phyloP scores from a whole-genome alignment of 2,113 vertebrate genomes.

The Marmota monax region DNA sequence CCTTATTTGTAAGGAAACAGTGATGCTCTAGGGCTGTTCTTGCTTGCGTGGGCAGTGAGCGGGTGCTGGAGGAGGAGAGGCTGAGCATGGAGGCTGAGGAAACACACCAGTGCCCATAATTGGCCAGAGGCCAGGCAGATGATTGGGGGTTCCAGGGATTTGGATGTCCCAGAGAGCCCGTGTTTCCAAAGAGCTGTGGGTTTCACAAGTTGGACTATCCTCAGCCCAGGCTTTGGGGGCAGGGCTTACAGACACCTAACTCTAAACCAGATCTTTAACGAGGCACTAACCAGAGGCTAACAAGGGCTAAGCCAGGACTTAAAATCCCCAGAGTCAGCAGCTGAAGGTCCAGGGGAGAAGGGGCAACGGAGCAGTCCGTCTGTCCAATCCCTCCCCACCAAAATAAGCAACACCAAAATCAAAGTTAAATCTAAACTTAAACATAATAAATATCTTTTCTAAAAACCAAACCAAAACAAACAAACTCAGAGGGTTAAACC shows the following conservation, averaged over 20 bases:
- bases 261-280: constrained; percentile 83
- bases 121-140: background rate
- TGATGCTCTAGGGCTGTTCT: background rate
- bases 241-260: constrained; percentile 68
- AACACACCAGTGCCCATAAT: background rate
- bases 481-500: constrained; percentile 94
- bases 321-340: constrained; percentile 71
- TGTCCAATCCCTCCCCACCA: background rate
- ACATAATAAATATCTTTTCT: constrained; percentile 83
- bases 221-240: constrained; percentile 66
- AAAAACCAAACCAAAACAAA: constrained; percentile 80
- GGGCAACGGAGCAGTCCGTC: background rate
- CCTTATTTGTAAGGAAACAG: background rate
- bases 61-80: background rate
- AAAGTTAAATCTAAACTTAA: constrained; percentile 84
- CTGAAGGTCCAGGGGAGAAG: constrained; percentile 61
- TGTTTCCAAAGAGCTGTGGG: background rate
- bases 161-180: background rate
- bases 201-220: constrained; percentile 72
- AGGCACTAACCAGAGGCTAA: constrained; percentile 84
- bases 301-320: constrained; percentile 81
- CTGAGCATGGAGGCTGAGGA: background rate
- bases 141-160: background rate
- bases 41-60: background rate
- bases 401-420: constrained; percentile 73